A percentile compares a stretch with the other conserved stretches of the same genome.
These are phyloP conservation scores for Drosophila fuyamai DNA, from an alignment of 1,140 invertebrate genomes.

Conservation along the genomic window DNA sequence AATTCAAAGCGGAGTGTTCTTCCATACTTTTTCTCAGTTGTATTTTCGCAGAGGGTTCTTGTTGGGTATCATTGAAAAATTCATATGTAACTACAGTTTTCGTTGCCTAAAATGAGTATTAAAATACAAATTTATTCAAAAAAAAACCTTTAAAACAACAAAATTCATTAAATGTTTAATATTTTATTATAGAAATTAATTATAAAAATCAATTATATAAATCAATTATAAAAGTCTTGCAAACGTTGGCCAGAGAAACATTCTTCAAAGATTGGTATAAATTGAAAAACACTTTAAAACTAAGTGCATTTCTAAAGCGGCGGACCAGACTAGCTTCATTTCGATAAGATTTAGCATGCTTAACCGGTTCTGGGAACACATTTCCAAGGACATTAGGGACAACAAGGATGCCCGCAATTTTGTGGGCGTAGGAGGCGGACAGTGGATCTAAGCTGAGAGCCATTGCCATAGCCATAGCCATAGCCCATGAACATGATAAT, in stretches of 20 bases:
- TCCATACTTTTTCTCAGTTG: background rate
- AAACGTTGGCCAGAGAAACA: background rate
- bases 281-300: conserved; percentile 26
- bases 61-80: too few relatives aligned
- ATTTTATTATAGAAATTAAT: too few relatives aligned
- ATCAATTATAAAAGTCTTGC: background rate
- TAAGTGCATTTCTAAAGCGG: conserved; percentile 2
- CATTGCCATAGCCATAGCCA: conserved; percentile 48
- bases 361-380: conserved; percentile 43
- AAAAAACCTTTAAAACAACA: too few relatives aligned
- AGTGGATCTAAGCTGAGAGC: conserved; percentile 38
- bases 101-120: too few relatives aligned
- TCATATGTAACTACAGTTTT: too few relatives aligned
- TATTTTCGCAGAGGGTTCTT: background rate
- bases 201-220: too few relatives aligned
- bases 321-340: background rate
- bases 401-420: conserved; percentile 49
- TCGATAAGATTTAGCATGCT: conserved; percentile 18
- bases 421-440: conserved; percentile 26
- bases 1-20: conserved; percentile 14
- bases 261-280: conserved; percentile 14
- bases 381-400: conserved; percentile 39
- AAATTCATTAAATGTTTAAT: too few relatives aligned
- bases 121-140: too few relatives aligned
- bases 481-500: conserved; percentile 80